These are phyloP conservation scores for Drosophila lacteicornis DNA, from an alignment of 1,140 invertebrate species.

Conservation along the genomic window DNA sequence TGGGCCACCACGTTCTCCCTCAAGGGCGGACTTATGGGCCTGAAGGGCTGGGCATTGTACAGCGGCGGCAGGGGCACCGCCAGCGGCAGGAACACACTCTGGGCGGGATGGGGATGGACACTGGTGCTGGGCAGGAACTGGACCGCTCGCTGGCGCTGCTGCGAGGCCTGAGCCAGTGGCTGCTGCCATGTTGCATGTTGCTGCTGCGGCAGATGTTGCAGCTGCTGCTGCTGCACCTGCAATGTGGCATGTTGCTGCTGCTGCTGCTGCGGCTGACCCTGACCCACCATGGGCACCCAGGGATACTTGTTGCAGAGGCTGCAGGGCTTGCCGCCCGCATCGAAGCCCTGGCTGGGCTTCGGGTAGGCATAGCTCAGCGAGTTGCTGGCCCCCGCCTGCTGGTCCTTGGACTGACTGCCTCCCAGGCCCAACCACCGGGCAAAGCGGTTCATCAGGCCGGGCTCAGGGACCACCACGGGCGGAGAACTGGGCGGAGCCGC, in stretches of 20 bases:
- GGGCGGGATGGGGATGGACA: neutral
- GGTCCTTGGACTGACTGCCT: constrained; percentile 53
- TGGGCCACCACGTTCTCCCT: constrained; percentile 70
- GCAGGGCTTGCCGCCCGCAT: constrained; percentile 85
- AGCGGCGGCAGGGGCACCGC: constrained; percentile 87
- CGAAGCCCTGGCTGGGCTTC: constrained; percentile 68
- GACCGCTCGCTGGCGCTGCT: constrained; percentile 73
- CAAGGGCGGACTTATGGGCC: constrained; percentile 43
- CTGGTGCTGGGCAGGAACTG: constrained; percentile 59
- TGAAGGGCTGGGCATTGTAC: constrained; percentile 87
- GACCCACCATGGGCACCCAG: constrained; percentile 89
- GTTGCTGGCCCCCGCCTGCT: constrained; percentile 54
- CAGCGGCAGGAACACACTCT: constrained; percentile 76
- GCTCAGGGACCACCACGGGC: constrained; percentile 3
- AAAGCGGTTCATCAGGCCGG: constrained; percentile 77
- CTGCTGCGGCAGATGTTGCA: constrained; percentile 59
- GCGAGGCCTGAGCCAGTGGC: constrained; percentile 58
- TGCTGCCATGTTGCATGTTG: constrained; percentile 49
- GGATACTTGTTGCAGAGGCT: constrained; percentile 91
- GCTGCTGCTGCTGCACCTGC: constrained; percentile 53
- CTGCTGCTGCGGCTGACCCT: constrained; percentile 70
- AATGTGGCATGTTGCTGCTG: constrained; percentile 34
- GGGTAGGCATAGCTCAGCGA: constrained; percentile 67
- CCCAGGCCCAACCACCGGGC: constrained; percentile 83
- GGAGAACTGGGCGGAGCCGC: neutral